phyloP scores from a whole-genome alignment of 2,888 invertebrate species.

The Lasioglossum leucozonium region DNA sequence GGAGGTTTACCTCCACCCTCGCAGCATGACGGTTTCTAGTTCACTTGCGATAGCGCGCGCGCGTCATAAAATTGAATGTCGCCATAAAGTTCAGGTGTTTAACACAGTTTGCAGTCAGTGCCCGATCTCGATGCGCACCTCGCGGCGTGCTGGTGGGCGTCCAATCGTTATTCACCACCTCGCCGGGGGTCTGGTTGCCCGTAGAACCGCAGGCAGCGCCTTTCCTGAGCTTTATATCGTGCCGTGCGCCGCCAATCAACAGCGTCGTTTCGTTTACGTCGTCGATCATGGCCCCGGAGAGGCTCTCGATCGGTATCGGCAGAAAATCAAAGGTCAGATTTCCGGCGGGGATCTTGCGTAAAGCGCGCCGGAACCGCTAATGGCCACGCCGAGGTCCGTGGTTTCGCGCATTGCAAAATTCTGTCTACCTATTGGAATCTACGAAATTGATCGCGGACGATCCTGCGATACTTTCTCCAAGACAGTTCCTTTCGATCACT shows the following conservation, averaged over 20 bases:
- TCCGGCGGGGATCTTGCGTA: not conserved
- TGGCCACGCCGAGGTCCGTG: not conserved
- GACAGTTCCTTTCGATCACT: not conserved
- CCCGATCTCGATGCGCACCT: constrained; percentile 28
- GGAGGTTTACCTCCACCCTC: constrained; percentile 19
- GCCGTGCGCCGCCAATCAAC: constrained; percentile 46
- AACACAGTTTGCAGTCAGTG: constrained; percentile 31
- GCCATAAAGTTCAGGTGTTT: constrained; percentile 53
- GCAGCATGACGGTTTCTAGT: constrained; percentile 32
- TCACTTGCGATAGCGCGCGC: constrained; percentile 12
- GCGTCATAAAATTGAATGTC: constrained; percentile 50
- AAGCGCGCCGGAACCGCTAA: not conserved
- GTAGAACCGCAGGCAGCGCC: constrained; percentile 34
- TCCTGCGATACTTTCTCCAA: not conserved
- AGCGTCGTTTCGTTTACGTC: constrained; percentile 47
- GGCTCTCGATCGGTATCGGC: constrained; percentile 14
- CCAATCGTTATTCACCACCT: constrained; percentile 62
- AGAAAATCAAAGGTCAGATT: not conserved
- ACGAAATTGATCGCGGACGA: too few relatives aligned
- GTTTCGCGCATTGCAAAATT: not conserved
- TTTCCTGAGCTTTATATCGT: constrained; percentile 40
- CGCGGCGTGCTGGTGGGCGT: constrained; percentile 56
- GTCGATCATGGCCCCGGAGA: constrained; percentile 26
- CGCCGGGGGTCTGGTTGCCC: constrained; percentile 57
- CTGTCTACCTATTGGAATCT: not conserved